These are phyloP conservation scores for Synchiropus splendidus DNA, from an alignment of 2,113 vertebrate genomes.

Conservation along the genomic window DNA sequence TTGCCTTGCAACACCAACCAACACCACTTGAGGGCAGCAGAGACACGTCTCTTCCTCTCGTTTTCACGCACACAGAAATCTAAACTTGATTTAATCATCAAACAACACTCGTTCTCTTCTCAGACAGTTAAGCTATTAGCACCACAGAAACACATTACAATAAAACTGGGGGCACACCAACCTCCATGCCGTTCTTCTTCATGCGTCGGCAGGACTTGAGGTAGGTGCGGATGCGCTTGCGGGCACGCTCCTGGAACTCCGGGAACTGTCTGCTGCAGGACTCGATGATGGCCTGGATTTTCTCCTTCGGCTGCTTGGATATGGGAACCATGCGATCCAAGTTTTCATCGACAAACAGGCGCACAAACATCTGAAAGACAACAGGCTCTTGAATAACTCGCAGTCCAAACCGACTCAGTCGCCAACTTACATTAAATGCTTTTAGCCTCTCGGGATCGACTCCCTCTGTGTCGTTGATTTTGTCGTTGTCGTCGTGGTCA, in stretches of 20 bases:
- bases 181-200: slow-evolving; percentile 98
- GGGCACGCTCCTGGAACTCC: slow-evolving; percentile 92
- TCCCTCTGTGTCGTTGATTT: slow-evolving; percentile 91
- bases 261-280: slow-evolving; percentile 98
- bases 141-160: no score
- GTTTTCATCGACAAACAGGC: slow-evolving; percentile 97
- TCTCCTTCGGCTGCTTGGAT: slow-evolving; percentile 98
- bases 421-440: slow-evolving; percentile 86
- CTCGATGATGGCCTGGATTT: slow-evolving; percentile 98
- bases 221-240: slow-evolving; percentile 98
- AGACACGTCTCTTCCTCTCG: no score
- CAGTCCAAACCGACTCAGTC: neutral
- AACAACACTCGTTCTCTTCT: no score
- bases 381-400: neutral
- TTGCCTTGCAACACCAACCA: neutral
- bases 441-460: slow-evolving; percentile 94
- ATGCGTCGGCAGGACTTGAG: slow-evolving; percentile 99
- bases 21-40: neutral
- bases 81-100: no score
- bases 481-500: slow-evolving; percentile 95
- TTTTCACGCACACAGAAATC: no score
- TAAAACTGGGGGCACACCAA: slow-evolving; percentile 25
- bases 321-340: slow-evolving; percentile 98
- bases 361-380: slow-evolving; percentile 88
- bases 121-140: no score